Conservation (phyloP, 2,113 vertebrate genomes). For the Phylloscopus trochilus region DNA sequence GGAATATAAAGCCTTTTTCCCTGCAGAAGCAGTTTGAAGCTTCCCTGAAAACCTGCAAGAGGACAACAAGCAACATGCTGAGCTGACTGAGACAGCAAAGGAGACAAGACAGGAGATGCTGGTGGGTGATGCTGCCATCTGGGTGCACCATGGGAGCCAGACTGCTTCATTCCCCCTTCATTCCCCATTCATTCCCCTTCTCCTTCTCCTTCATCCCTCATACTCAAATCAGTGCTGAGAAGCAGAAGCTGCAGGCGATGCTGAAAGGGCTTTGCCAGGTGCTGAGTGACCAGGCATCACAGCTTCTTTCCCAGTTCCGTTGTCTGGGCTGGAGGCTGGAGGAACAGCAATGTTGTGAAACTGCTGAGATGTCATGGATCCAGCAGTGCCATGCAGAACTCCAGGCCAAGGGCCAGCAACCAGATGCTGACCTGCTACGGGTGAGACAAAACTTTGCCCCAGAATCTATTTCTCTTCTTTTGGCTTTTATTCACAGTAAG, state of each 20-base stretch:
- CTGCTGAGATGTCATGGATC: background rate
- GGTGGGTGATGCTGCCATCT: background rate
- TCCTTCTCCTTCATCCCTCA: background rate
- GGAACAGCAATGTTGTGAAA: background rate
- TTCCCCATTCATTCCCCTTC: too few relatives aligned
- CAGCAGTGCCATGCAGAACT: background rate
- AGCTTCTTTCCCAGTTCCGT: rapidly evolving
- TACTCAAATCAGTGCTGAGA: background rate
- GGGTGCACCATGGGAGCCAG: too few relatives aligned
- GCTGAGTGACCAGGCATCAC: background rate
- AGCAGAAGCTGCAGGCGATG: rapidly evolving
- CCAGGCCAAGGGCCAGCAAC: background rate
- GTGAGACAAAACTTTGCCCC: background rate
- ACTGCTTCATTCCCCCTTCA: background rate
- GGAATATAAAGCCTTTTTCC: background rate
- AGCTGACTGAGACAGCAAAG: background rate
- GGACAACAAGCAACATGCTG: rapidly evolving
- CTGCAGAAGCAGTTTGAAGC: background rate
- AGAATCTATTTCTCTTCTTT: background rate
- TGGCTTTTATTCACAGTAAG: background rate
- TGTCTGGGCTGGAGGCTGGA: background rate
- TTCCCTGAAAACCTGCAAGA: background rate
- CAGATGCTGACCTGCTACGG: rapidly evolving
- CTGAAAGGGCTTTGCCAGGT: rapidly evolving
- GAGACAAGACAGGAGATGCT: background rate